Conservation (phyloP, 2,797 vertebrate genomes). For the Meriones psammophilus region DNA sequence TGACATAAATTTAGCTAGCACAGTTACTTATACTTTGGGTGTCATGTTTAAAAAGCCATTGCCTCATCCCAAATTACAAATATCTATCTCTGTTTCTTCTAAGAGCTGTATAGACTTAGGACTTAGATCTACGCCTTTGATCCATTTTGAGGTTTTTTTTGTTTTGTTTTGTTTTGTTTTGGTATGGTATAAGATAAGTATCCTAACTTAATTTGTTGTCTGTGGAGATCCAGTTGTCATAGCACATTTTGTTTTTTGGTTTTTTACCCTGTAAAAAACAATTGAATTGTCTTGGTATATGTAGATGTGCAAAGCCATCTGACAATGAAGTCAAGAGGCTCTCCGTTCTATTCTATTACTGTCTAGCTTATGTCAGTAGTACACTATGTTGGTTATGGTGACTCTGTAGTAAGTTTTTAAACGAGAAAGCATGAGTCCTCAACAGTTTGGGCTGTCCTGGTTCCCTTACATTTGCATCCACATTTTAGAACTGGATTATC, state of each 20-base stretch:
- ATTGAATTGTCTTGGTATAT: background rate
- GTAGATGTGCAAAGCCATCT: background rate
- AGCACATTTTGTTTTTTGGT: background rate
- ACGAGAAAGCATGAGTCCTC: background rate
- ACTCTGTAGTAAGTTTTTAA: background rate
- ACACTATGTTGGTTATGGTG: background rate
- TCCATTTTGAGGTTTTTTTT: background rate
- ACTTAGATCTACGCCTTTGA: background rate
- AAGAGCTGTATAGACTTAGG: background rate
- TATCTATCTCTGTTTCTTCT: background rate
- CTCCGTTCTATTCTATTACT: background rate
- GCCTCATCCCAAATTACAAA: background rate
- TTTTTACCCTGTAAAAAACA: background rate
- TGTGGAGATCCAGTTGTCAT: background rate
- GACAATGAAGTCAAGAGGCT: background rate
- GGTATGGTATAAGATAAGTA: background rate
- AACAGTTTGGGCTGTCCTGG: background rate
- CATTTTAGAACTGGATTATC: constrained; percentile 1
- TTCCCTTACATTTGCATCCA: background rate
- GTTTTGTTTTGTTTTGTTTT: too few species aligned
- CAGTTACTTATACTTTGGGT: background rate
- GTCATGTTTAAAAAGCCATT: background rate
- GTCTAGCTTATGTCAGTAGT: background rate
- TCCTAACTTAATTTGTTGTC: background rate
- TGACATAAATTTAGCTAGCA: background rate